A percentile compares a stretch with the other conserved stretches of the same genome.
Conservation (phyloP, 1,140 invertebrate genomes). For the Nephila pilipes region DNA sequence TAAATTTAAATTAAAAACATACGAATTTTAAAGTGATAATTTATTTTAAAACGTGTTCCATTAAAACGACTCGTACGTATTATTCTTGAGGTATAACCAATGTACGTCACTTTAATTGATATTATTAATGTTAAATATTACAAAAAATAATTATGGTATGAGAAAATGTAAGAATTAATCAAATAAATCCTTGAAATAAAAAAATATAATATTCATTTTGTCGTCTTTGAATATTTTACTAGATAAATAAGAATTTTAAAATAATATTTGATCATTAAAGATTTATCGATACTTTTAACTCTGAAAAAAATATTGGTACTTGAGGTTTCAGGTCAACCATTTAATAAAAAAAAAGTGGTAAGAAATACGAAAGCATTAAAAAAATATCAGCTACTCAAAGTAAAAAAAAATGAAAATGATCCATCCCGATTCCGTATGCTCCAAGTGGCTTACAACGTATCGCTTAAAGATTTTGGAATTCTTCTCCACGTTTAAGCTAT, state of each 20-base stretch:
- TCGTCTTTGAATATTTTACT: too few species aligned
- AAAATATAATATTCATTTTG: too few species aligned
- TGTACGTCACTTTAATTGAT: too few species aligned
- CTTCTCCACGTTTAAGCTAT: constrained; percentile 64
- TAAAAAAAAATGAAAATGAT: constrained; percentile 12
- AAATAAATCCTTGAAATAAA: too few species aligned
- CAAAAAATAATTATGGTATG: too few species aligned
- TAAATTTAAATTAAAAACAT: too few species aligned
- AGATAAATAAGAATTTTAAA: neutral
- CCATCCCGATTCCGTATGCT: constrained; percentile 43
- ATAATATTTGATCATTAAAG: neutral
- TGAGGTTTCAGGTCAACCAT: neutral
- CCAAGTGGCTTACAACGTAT: neutral
- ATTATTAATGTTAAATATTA: too few species aligned
- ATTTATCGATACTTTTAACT: neutral
- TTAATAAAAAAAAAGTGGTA: neutral
- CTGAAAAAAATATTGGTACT: neutral
- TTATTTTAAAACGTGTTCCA: too few species aligned
- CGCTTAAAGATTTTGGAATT: constrained; percentile 69
- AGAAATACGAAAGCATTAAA: constrained; percentile 30
- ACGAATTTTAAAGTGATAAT: too few species aligned
- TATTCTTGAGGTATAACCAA: too few species aligned
- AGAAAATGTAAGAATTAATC: too few species aligned
- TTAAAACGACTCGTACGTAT: too few species aligned
- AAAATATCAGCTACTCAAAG: constrained; percentile 27